Evolutionary conservation across 2,888 invertebrate genomes (phyloP).

Genomic region (Tupiocoris notatus): DNA sequence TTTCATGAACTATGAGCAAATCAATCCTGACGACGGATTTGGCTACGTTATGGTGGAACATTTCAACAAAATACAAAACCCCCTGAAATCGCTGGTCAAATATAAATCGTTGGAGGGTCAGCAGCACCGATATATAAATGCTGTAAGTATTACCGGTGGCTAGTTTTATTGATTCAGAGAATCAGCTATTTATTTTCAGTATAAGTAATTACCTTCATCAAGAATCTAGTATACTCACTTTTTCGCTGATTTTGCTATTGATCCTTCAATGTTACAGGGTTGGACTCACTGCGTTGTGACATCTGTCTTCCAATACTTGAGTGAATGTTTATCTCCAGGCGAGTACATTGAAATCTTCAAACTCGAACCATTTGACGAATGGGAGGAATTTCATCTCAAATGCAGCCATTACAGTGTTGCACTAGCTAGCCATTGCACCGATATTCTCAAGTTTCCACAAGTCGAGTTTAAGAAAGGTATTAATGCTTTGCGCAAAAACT

Average conservation of each 20-base stretch:
- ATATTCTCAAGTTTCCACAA: too few relatives aligned
- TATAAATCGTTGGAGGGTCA: slow-evolving; percentile 54
- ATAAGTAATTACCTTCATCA: too few relatives aligned
- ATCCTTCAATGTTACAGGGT: too few relatives aligned
- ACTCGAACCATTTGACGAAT: slow-evolving; percentile 58
- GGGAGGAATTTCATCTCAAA: slow-evolving; percentile 57
- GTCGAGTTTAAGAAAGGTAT: too few relatives aligned
- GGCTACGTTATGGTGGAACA: slow-evolving; percentile 53
- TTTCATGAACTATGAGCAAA: slow-evolving; percentile 56
- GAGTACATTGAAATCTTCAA: slow-evolving; percentile 53
- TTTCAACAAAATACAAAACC: slow-evolving; percentile 55
- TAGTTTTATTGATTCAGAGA: too few relatives aligned
- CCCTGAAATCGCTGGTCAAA: slow-evolving; percentile 54
- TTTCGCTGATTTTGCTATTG: too few relatives aligned
- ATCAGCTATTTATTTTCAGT: too few relatives aligned
- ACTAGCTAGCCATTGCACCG: slow-evolving; percentile 44
- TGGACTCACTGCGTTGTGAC: slow-evolving; percentile 46
- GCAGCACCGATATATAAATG: slow-evolving; percentile 52
- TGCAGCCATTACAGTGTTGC: slow-evolving; percentile 56
- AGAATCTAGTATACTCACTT: too few relatives aligned
- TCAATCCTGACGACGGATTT: slow-evolving; percentile 52
- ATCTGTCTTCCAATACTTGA: slow-evolving; percentile 53
- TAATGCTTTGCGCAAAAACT: too few relatives aligned
- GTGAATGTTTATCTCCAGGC: slow-evolving; percentile 49
- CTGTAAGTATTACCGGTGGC: too few relatives aligned